These are phyloP conservation scores for Leptinotarsa texana DNA, from an alignment of 1,140 invertebrate species.

Conservation along the genomic window DNA sequence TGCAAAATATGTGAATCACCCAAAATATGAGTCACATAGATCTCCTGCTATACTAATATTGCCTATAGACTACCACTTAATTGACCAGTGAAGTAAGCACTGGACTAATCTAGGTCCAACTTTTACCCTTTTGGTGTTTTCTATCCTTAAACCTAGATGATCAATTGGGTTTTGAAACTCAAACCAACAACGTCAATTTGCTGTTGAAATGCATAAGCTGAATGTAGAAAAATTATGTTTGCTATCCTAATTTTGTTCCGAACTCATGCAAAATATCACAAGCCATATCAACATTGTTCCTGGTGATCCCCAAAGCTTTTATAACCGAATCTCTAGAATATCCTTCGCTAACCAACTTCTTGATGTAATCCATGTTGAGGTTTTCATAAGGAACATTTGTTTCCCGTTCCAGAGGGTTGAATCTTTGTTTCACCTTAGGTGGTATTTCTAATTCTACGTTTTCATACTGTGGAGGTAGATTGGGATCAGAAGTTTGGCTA, in stretches of 20 bases:
- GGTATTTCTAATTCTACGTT: conserved; percentile 46
- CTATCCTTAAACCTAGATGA: background rate
- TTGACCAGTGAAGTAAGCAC: background rate
- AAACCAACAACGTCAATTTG: background rate
- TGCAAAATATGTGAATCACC: no score
- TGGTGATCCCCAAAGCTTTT: conserved; percentile 84
- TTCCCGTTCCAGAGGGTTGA: conserved; percentile 49
- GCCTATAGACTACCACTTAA: background rate
- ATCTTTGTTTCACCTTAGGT: conserved; percentile 41
- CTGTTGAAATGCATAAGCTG: background rate
- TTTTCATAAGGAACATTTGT: conserved; percentile 76
- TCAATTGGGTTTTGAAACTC: no score
- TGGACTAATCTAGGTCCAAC: background rate
- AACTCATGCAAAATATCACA: conserved; percentile 94
- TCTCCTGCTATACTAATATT: background rate
- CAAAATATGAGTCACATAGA: no score
- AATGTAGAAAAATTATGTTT: conserved; percentile 19
- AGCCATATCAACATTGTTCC: conserved; percentile 93
- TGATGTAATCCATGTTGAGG: conserved; percentile 89
- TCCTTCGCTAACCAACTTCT: conserved; percentile 82
- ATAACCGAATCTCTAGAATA: conserved; percentile 89
- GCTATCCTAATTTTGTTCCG: conserved; percentile 65
- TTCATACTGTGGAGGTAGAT: conserved; percentile 39
- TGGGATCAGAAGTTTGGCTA: conserved; percentile 29
- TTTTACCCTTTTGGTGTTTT: background rate